These are phyloP conservation scores for Himantopus leucocephalus DNA, from an alignment of 2,113 vertebrate genomes.

Conservation along the genomic window DNA sequence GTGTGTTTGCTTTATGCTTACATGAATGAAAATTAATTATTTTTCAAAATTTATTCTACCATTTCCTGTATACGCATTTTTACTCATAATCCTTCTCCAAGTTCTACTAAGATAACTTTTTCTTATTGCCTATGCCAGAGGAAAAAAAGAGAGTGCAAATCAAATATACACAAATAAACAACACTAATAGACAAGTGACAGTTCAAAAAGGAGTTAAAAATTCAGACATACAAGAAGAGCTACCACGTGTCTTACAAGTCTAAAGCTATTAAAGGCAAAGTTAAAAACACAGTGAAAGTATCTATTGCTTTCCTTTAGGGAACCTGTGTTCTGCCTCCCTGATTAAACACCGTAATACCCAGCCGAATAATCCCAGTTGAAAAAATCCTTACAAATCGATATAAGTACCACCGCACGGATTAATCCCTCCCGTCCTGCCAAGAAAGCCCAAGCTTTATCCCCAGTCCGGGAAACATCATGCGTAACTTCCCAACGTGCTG, in stretches of 20 bases:
- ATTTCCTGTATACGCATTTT: background rate
- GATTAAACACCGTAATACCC: slow-evolving; percentile 6
- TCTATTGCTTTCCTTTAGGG: background rate
- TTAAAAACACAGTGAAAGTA: background rate
- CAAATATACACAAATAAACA: background rate
- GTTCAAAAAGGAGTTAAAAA: background rate
- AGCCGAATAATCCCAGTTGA: background rate
- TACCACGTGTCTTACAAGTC: background rate
- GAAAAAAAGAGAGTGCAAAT: background rate
- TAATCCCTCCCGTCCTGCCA: background rate
- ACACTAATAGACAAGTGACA: background rate
- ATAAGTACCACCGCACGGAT: background rate
- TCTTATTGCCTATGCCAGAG: rapidly evolving
- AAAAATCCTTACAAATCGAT: slow-evolving; percentile 7
- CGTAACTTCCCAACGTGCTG: background rate
- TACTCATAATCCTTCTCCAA: background rate
- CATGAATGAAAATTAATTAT: background rate
- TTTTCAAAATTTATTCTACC: background rate
- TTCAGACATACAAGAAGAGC: background rate
- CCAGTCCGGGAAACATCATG: background rate
- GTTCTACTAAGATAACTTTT: background rate
- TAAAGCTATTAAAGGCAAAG: background rate
- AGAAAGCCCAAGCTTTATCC: background rate
- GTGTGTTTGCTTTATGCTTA: background rate
- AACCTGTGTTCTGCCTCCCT: background rate